A percentile compares a stretch with the other conserved stretches of the same genome.
phyloP scores from a whole-genome alignment of 2,113 vertebrate species.

The Chamaea fasciata region DNA sequence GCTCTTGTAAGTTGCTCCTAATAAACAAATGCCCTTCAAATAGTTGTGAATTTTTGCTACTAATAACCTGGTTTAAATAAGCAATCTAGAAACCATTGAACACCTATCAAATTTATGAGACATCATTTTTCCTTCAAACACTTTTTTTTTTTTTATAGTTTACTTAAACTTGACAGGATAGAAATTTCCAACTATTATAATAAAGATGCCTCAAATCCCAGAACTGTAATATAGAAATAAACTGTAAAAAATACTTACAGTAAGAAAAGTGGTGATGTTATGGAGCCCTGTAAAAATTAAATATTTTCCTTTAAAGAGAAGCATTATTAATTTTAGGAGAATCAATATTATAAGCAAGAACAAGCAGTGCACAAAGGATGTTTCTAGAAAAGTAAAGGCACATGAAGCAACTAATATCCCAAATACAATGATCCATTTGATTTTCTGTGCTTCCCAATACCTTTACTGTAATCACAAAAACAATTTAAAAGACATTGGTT shows the following conservation, averaged over 20 bases:
- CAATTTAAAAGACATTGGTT: not conserved
- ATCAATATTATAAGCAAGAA: not conserved
- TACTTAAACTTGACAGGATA: not conserved
- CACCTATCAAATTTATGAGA: not conserved
- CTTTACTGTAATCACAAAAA: not conserved
- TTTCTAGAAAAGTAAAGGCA: not conserved
- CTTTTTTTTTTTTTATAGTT: not conserved
- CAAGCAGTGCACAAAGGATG: not conserved
- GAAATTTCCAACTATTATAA: not conserved
- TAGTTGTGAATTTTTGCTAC: not conserved
- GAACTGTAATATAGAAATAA: not conserved
- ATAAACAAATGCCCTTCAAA: not conserved
- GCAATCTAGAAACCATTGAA: not conserved
- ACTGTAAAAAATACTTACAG: constrained; percentile 56
- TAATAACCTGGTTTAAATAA: not conserved
- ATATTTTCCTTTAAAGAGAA: not conserved
- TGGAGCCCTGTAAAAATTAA: constrained; percentile 51
- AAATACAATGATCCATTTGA: not conserved
- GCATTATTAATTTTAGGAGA: not conserved
- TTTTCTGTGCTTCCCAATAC: not conserved
- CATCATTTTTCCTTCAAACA: not conserved
- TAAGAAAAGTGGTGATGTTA: constrained; percentile 21
- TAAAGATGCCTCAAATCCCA: not conserved
- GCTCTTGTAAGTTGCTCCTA: not conserved
- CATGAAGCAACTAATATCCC: not conserved